These are phyloP conservation scores for Tetramorium alpestre DNA, from an alignment of 1,140 invertebrate genomes.

Conservation along the genomic window DNA sequence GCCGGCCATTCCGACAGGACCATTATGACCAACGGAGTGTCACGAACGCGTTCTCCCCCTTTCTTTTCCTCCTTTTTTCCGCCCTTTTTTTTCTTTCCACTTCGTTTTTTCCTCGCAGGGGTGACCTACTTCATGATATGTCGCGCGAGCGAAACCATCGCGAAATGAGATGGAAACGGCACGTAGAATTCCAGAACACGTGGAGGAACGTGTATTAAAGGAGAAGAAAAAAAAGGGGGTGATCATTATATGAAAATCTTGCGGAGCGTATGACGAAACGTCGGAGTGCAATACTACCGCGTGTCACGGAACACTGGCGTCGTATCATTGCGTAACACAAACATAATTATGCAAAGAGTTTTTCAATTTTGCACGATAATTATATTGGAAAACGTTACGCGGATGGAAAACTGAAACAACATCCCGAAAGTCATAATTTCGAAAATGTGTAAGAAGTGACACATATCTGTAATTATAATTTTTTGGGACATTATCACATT, in stretches of 20 bases:
- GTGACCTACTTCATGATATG: slow-evolving; percentile 4
- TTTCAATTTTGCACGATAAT: not conserved
- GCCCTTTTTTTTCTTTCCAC: no score
- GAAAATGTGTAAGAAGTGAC: no score
- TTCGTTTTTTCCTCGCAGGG: not conserved
- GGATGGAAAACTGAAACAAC: no score
- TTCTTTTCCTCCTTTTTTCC: not conserved
- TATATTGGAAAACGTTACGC: not conserved
- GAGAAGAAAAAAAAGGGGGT: not conserved
- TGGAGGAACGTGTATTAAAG: not conserved
- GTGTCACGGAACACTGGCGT: slow-evolving; percentile 12
- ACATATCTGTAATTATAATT: no score
- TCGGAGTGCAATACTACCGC: not conserved
- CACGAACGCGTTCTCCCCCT: slow-evolving; percentile 15
- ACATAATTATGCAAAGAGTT: not conserved
- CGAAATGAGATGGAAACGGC: slow-evolving; percentile 48
- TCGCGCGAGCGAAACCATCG: slow-evolving; percentile 26
- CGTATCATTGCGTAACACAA: not conserved
- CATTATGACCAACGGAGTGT: slow-evolving; percentile 49
- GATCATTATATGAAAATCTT: slow-evolving; percentile 41
- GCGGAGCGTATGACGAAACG: not conserved
- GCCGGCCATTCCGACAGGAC: slow-evolving; percentile 28
- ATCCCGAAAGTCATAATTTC: no score
- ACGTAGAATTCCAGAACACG: slow-evolving; percentile 20
- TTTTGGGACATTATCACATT: no score